Evolutionary conservation across 2,797 vertebrate genomes (phyloP), one percentile per base, ranked within the genome.

Genomic region (Coreius guichenoti): DNA sequence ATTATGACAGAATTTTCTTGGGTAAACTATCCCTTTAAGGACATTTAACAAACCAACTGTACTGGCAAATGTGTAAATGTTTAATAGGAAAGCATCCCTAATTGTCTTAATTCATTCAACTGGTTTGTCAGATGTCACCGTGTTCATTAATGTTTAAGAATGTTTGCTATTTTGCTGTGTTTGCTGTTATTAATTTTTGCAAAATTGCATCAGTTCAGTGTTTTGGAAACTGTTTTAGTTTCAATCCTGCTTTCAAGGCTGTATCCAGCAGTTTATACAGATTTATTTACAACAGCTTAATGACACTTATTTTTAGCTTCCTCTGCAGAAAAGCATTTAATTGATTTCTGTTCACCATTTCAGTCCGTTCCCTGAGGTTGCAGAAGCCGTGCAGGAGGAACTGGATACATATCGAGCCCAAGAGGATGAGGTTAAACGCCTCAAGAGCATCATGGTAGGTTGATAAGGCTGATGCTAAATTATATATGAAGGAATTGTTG

Each of bases 321-420:
- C 49, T 73, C 21, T 47, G 23, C 19, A 83, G 43, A 67, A 81
- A 72, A 33, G 56, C 16, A 81, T 56, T 87, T 73, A 86, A 65
- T 91, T 45, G 1, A 36, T 63, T 61, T 78, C 67, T 69, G 23
- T 88, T 90, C 4, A 90, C 26, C 89, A 11, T 89, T 90, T 92
- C 92, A 99, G 98, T 92, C 98, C 98, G 33, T 99, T 99, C 89
- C 98, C 98, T 84, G 98, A 99, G 92, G 98, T 99, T 87, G 98
- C 98, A 0, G 98, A 99, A 90, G 98, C 98, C 0, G 98, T 99
- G 89, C 98, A 99, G 87, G 96, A 98, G 92, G 98, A 99, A 89
- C 90, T 99, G 87, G 98, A 99, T 89, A 95, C 96, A 0, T 99
- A 99, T 91, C 95, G 98, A 92, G 94, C 97, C n/a, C 98, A 99